phyloP scores from a whole-genome alignment of 2,888 invertebrate genomes.

The Hermodice carunculata region DNA sequence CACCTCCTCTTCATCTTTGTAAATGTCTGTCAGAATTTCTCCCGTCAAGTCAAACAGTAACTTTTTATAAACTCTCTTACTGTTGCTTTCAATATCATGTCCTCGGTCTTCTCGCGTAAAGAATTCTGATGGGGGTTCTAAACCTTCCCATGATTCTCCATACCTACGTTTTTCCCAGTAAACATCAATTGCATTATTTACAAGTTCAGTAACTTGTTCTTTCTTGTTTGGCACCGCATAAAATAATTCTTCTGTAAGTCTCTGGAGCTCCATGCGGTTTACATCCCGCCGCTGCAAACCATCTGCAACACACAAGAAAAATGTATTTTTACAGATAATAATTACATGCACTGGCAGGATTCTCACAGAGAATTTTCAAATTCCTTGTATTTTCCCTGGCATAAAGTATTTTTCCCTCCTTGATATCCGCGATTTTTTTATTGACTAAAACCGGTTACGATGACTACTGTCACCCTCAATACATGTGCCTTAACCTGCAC shows the following conservation, averaged over 20 bases:
- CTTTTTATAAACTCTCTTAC: slow-evolving; percentile 59
- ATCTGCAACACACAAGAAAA: slow-evolving; percentile 4
- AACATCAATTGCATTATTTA: slow-evolving; percentile 55
- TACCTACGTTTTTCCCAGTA: slow-evolving; percentile 58
- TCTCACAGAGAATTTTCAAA: no score
- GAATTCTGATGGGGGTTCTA: slow-evolving; percentile 45
- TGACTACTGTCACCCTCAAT: no score
- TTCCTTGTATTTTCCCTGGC: no score
- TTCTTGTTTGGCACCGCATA: slow-evolving; percentile 60
- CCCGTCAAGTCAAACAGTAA: slow-evolving; percentile 67
- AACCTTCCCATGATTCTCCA: slow-evolving; percentile 54
- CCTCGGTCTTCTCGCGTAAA: slow-evolving; percentile 45
- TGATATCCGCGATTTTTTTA: no score
- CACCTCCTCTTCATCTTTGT: slow-evolving; percentile 53
- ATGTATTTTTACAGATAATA: no score
- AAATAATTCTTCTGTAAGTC: slow-evolving; percentile 47
- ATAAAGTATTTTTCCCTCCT: no score
- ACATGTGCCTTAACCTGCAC: no score
- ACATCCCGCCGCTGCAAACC: background rate
- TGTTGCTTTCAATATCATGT: slow-evolving; percentile 48
- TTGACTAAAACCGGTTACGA: no score
- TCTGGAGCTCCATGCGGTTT: slow-evolving; percentile 46
- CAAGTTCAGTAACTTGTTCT: slow-evolving; percentile 48
- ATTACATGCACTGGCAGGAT: no score
- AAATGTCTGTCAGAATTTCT: slow-evolving; percentile 65